Conservation (phyloP, 1,140 invertebrate species). For the Caenorhabditis tropicalis region DNA sequence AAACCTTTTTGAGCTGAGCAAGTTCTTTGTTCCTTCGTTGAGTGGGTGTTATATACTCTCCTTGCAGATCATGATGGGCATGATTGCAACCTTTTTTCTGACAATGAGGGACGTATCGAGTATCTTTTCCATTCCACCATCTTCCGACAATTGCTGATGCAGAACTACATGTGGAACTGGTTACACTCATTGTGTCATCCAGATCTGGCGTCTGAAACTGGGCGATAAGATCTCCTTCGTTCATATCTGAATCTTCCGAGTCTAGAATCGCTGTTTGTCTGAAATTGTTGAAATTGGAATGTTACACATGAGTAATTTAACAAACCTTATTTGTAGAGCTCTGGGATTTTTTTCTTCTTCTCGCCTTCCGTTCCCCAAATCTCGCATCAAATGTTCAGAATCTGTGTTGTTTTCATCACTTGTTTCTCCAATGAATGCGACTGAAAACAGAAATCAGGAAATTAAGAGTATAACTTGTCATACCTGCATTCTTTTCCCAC, state of each 20-base stretch:
- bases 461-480: not conserved
- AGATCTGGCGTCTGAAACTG: not conserved
- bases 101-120: constrained; percentile 68
- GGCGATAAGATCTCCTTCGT: not conserved
- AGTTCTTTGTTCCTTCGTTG: constrained; percentile 64
- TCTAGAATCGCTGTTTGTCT: constrained; percentile 57
- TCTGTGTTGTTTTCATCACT: constrained; percentile 66
- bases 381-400: constrained; percentile 54
- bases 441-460: constrained; percentile 44
- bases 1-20: constrained; percentile 3
- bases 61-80: constrained; percentile 34
- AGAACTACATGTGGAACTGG: constrained; percentile 60
- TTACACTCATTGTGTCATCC: constrained; percentile 61
- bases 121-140: constrained; percentile 71
- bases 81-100: constrained; percentile 69
- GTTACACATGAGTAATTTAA: not conserved
- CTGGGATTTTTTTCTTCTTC: not conserved
- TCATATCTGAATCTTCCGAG: constrained; percentile 52
- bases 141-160: constrained; percentile 68
- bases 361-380: constrained; percentile 55
- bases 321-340: not conserved
- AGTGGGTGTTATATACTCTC: constrained; percentile 70
- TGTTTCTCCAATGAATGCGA: constrained; percentile 68
- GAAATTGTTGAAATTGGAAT: not conserved
- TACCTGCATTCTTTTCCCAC: constrained; percentile 66